These are phyloP conservation scores for Meiosimyza decipiens DNA, from an alignment of 2,888 invertebrate genomes.

Conservation along the genomic window DNA sequence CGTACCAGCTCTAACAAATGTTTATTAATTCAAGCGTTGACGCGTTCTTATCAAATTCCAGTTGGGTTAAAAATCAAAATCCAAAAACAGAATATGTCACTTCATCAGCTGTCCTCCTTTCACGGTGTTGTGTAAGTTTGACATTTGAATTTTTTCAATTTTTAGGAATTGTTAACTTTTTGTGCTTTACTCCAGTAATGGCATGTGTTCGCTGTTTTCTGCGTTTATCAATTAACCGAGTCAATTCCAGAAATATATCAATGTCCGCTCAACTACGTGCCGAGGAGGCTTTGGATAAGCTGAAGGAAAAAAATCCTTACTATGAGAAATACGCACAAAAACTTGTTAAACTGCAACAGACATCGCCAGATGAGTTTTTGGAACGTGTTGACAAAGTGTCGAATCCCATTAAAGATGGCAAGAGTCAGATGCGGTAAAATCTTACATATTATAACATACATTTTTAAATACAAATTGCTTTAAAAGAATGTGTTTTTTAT, in stretches of 20 bases:
- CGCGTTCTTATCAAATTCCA: too few relatives aligned
- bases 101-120: too few relatives aligned
- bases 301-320: constrained; percentile 77
- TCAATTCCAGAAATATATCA: constrained; percentile 53
- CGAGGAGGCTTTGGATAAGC: constrained; percentile 68
- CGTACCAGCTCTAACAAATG: too few relatives aligned
- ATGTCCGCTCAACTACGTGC: constrained; percentile 67
- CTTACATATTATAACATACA: constrained; percentile 3
- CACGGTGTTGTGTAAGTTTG: constrained; percentile 41
- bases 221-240: constrained; percentile 28
- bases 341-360: constrained; percentile 78
- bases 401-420: constrained; percentile 59
- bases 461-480: not conserved
- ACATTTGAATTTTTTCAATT: constrained; percentile 16
- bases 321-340: constrained; percentile 84
- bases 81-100: too few relatives aligned
- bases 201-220: constrained; percentile 47
- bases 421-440: constrained; percentile 57
- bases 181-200: constrained; percentile 44
- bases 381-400: constrained; percentile 70
- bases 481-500: constrained; percentile 19
- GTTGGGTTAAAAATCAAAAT: too few relatives aligned
- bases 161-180: constrained; percentile 15
- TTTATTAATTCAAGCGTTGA: too few relatives aligned
- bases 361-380: constrained; percentile 80